Base-by-base conservation (phyloP, 2,888 invertebrate species). In the Drosophila melanocephala region DNA sequence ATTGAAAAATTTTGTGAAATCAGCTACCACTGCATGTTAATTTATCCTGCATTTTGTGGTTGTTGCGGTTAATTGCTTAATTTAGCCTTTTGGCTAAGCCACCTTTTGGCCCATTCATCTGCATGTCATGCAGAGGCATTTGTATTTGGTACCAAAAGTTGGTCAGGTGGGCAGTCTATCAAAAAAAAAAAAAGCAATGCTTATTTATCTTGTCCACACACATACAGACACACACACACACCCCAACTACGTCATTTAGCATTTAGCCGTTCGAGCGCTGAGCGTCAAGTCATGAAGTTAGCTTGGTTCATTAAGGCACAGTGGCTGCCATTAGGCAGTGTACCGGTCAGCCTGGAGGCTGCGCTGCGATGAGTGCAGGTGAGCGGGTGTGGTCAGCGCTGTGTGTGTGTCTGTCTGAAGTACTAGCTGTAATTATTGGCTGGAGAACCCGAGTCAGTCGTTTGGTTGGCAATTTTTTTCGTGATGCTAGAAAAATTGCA, bases 271-370 rank as follows among this genome's bases (percentile, higher is more conserved):
- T 30, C 19, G 14, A 44, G 67, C 67, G 59, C 55, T 70, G 70
- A 72, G 63, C 76, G 76, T 67, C 76, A 62, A 74, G 84, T 73
- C 87, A 84, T 87, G 85, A 66, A 75, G 76, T 73, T 73, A 65
- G 69, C 58, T 62, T 69, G 68, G 50, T 72, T 75, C 81, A 84
- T 87, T 85, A 87, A 81, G 44, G 77, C 70, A 73, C 75, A 72
- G 74, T 75, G 79, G 47, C 79, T 79, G 77, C 74, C 64, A 80
- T 78, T 77, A 83, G 66, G 72, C 69, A 58, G 64, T 51, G 81
- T 60, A 67, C 71, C 53, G 66, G 44, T 35, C 53, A 51, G 62
- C 39, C 58, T 71, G 55, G 37, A 61, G 61, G 62, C 64, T 44
- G 39, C 35, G 28, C 37, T 32, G 28, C 33, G 26, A 50, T 65